Evolutionary conservation across 1,140 invertebrate species (phyloP), one percentile per base, ranked within the genome.

Genomic region (Antheraea mylitta): DNA sequence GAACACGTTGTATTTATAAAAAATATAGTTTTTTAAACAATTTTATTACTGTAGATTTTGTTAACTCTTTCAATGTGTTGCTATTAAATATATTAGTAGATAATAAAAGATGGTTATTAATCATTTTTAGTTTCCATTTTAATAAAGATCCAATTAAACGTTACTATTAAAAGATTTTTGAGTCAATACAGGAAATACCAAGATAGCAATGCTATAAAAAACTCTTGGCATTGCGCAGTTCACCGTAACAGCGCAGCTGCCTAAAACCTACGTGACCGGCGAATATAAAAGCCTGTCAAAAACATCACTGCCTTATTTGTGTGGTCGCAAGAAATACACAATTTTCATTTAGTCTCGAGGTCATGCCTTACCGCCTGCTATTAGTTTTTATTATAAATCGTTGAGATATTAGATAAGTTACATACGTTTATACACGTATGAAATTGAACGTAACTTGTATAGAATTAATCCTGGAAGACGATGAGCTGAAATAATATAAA

Each of bases 231-330:
- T 73, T 71, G 71, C 70, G 38, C 38, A 30, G 70, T 66, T 70
- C 73, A 74, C 64, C 71, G 42, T 37, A 22, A 37, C 6, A 53
- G 5, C 9, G 45, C 45, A 16, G 45, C 38, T 73, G 68, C 70
- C 66, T 59, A 18, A 74, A 69, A 53, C 22, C 38, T 76, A 84
- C 84, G 84, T 86, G 84, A 84, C 77, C 72, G 61, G 82, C 72
- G 78, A 73, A 72, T 76, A 76, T 70, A 74, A 71, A 64, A 42
- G 45, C 69, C 69, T 69, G 76, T 71, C 76, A 78, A 80, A 76
- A 76, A 70, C 67, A 71, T 69, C 62, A 73, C 70, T 63, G 66
- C 61, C 67, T 68, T 45, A 61, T 68, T 58, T 53, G 16, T 59
- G 30, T 66, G 18, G n/a, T 37, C 48, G 59, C 53, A 66, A 61